Evolutionary conservation across 2,113 vertebrate species (phyloP), one percentile per base, ranked within the genome.

Genomic region (Bagarius yarrelli): DNA sequence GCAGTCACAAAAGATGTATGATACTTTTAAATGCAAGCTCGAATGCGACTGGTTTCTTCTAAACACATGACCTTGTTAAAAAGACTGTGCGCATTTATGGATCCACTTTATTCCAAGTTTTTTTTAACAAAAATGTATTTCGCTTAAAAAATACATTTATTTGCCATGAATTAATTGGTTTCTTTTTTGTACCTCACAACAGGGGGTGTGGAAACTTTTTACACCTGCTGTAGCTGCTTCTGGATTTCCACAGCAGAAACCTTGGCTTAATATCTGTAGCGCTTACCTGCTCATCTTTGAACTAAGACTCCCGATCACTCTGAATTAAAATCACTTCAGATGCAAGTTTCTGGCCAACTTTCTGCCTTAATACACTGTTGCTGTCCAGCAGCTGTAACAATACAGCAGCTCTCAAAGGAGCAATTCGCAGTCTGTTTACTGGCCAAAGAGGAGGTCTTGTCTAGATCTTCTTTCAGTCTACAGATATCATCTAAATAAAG

Each of bases 401-500:
- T 72, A 53, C 47, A 72, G 11, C 47, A 13, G 27, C 25, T 72
- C 70, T 72, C 70, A 32, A 30, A 32, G 70, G 50, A 72, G 47
- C 47, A 53, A 32, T 53, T 53, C 19, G 11, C 25, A 21, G 70
- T 72, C 70, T 19, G 47, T 72, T 18, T 72, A 53, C 53, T 72
- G 16, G 27, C 47, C 25, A 47, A 71, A 5, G 25, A 25, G 50
- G 70, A 53, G 23, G 15, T 30, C 53, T 72, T 72, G 70, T 72
- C 18, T 53, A 30, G 27, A 72, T 53, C 47, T 69, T 47, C 36
- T 21, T 27, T 32, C n/a, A 50, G 18, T 32, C 50, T 30, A 8
- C 18, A 72, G 50, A 72, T 72, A 72, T 32, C 25, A 53, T 72
- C 70, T 53, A 27, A 72, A 53, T 72, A 53, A 53, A 44, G 50